Percentiles rank a stretch among this genome's conserved stretches.
Evolutionary conservation across 2,888 invertebrate genomes (phyloP).

Genomic region (Nasonovia ribisnigri): DNA sequence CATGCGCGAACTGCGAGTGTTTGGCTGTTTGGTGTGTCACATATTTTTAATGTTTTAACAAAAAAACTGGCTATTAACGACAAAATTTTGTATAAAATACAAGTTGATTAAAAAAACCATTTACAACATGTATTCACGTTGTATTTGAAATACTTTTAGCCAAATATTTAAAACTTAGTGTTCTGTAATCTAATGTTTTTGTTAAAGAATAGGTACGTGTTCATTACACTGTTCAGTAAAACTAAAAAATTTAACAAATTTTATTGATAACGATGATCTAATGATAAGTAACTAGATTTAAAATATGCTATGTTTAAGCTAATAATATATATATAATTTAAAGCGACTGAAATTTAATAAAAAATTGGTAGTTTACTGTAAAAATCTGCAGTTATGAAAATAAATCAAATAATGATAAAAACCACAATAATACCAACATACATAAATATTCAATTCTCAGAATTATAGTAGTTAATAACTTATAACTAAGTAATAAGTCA

Average conservation of each 20-base stretch:
- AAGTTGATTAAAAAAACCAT: neutral
- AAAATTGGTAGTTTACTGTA: neutral
- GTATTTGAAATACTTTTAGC: neutral
- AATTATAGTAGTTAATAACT: neutral
- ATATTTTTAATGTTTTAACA: neutral
- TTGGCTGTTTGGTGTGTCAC: neutral
- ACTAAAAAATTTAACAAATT: neutral
- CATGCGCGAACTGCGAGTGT: neutral
- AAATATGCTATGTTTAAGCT: neutral
- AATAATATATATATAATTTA: neutral
- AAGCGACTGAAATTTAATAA: neutral
- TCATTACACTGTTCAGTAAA: neutral
- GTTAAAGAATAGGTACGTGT: neutral
- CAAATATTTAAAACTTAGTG: neutral
- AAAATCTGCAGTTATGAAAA: neutral
- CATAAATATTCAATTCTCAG: neutral
- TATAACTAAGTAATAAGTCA: neutral
- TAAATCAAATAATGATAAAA: neutral
- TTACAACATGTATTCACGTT: neutral
- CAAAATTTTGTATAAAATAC: neutral
- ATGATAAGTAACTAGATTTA: neutral
- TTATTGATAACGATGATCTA: neutral
- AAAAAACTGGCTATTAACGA: neutral
- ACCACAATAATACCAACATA: neutral
- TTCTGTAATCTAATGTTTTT: neutral